Percentiles rank a stretch among this genome's conserved stretches.
phyloP scores from a whole-genome alignment of 2,797 vertebrate species.

The Nothura maculosa region DNA sequence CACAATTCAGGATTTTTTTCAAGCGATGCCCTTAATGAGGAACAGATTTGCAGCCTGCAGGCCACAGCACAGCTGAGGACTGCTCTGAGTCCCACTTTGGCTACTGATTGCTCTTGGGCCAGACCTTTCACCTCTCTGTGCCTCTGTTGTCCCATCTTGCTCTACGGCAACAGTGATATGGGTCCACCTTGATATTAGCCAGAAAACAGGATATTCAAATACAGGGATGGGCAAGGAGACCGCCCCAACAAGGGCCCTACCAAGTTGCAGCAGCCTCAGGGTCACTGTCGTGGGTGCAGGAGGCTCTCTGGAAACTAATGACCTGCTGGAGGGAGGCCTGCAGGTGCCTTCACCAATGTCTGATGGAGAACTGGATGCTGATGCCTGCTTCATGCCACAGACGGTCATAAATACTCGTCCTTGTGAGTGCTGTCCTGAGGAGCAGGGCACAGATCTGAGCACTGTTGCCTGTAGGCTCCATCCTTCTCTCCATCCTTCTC shows the following conservation, averaged over 20 bases:
- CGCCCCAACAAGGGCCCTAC: background rate
- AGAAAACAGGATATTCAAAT: background rate
- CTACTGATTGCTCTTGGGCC: background rate
- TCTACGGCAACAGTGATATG: background rate
- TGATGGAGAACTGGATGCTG: background rate
- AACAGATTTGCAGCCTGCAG: background rate
- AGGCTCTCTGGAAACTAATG: background rate
- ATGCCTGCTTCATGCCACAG: rapidly evolving
- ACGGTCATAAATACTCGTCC: background rate
- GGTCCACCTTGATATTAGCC: background rate
- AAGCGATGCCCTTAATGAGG: background rate
- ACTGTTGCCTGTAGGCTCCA: background rate
- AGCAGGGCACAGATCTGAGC: background rate
- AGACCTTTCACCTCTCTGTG: background rate
- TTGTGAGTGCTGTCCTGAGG: background rate
- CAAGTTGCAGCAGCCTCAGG: rapidly evolving
- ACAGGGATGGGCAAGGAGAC: background rate
- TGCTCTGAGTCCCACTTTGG: background rate
- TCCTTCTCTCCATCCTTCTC: background rate
- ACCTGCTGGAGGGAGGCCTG: background rate
- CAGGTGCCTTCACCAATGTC: background rate
- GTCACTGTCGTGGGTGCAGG: background rate
- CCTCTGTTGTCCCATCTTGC: too few relatives aligned
- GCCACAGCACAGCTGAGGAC: background rate
- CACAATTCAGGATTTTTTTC: background rate